Evolutionary conservation across 2,113 vertebrate species (phyloP), one percentile per base, ranked within the genome.

Genomic region (Suncus etruscus): DNA sequence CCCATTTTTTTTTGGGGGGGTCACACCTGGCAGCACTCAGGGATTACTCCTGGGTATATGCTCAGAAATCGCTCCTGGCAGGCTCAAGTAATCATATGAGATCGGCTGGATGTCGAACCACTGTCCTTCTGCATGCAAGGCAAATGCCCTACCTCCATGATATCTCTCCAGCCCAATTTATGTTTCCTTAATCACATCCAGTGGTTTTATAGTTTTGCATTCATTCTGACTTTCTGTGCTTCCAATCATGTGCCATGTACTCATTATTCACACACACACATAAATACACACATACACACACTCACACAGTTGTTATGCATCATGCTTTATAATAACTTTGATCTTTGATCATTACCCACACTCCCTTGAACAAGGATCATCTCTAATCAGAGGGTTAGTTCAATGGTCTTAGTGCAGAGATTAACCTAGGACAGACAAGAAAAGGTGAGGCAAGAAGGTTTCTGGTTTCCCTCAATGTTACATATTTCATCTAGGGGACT

Each of bases 381-480:
- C 93, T 88, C 58, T 72, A 91, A 77, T 61, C 63, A 47, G 8
- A 47, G 31, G 83, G 68, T 45, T 69, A 58, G 50, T 20, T 51
- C 0, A 27, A 50, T 27, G 32, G 68, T 31, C 61, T 70, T 14
- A 61, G 29, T 80, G 47, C 29, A 47, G 58, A 82, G 8, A 70
- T 45, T 20, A 70, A 24, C 15, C 27, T 65, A 24, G 51, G 66
- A 51, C 3, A 4, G 4, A 5, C 6, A 11, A 25, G 14, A 20
- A 16, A 15, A 45, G 29, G 2, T 61, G 58, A 61, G 39, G 39
- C 39, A 39, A 39, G 39, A 6, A 61, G 58, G 16, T 61, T 18
- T 3, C 58, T 20, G 7, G 58, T 22, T 20, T 20, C 58, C 58
- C 16, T 20, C 58, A 22, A 22, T 54, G 54, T 16, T 54, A 58